Evolutionary conservation across 1,140 invertebrate species (phyloP).

Genomic region (Achatina immaculata): DNA sequence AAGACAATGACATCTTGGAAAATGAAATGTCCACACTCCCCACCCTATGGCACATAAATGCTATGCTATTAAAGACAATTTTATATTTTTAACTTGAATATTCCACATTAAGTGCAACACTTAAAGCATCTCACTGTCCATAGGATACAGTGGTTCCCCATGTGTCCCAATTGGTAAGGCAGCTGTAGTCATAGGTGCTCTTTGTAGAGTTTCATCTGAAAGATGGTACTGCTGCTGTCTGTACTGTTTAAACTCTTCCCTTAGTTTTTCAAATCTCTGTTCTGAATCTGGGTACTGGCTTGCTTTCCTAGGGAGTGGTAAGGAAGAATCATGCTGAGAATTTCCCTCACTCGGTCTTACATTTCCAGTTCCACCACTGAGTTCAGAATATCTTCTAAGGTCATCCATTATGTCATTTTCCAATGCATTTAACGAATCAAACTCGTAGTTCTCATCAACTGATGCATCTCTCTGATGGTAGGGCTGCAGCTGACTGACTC

Average conservation of each 20-base stretch:
- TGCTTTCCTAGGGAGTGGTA: conserved; percentile 52
- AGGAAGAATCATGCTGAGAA: neutral
- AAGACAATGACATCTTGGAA: no score
- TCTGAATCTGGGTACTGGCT: conserved; percentile 67
- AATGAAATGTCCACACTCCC: no score
- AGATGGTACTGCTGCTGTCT: conserved; percentile 77
- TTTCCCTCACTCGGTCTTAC: conserved; percentile 21
- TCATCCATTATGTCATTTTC: conserved; percentile 66
- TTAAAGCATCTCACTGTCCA: conserved; percentile 68
- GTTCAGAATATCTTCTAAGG: conserved; percentile 65
- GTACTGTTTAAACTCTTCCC: conserved; percentile 94
- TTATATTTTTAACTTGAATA: no score
- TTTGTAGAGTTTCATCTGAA: neutral
- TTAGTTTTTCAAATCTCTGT: conserved; percentile 91
- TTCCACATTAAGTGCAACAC: no score
- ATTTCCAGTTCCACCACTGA: conserved; percentile 71
- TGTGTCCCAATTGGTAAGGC: conserved; percentile 34
- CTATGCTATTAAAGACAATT: no score
- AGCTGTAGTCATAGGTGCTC: conserved; percentile 19
- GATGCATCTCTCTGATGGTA: conserved; percentile 79
- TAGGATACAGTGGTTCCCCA: conserved; percentile 45
- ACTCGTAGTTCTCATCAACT: conserved; percentile 95
- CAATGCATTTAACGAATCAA: conserved; percentile 77
- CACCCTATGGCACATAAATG: no score
- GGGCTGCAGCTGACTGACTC: neutral